phyloP scores from a whole-genome alignment of 2,113 vertebrate species.

The Lota lota region DNA sequence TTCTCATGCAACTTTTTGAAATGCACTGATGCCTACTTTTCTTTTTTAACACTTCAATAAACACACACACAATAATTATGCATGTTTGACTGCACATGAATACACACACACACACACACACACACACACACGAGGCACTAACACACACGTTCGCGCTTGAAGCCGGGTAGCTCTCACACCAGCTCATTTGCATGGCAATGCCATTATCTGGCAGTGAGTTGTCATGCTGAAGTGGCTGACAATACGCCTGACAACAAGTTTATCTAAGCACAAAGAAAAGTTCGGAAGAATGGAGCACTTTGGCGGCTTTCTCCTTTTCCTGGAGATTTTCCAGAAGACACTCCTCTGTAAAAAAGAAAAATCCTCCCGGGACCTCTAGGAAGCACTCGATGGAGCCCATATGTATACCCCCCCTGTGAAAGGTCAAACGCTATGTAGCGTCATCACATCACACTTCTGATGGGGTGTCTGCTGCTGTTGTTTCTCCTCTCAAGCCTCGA shows the following conservation, averaged over 20 bases:
- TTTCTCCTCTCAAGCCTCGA: too few species aligned
- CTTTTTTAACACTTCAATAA: slow-evolving; percentile 52
- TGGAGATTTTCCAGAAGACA: slow-evolving; percentile 45
- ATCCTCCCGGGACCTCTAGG: too few species aligned
- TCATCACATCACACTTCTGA: slow-evolving; percentile 8
- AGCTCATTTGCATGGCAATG: slow-evolving; percentile 75
- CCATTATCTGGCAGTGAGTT: slow-evolving; percentile 72
- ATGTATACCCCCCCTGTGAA: slow-evolving; percentile 35
- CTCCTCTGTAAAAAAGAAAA: slow-evolving; percentile 13
- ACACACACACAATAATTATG: slow-evolving; percentile 57
- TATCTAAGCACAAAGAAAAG: slow-evolving; percentile 71
- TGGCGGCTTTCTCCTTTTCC: slow-evolving; percentile 50
- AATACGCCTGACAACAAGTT: slow-evolving; percentile 75
- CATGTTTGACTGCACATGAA: slow-evolving; percentile 48
- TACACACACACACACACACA: slow-evolving; percentile 31
- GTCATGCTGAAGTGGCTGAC: slow-evolving; percentile 67
- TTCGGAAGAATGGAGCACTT: slow-evolving; percentile 64
- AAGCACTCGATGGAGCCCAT: slow-evolving; percentile 34
- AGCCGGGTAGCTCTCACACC: slow-evolving; percentile 33
- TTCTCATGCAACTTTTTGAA: slow-evolving; percentile 49
- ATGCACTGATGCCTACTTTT: slow-evolving; percentile 49
- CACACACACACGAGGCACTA: slow-evolving; percentile 38
- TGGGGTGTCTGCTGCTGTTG: too few species aligned
- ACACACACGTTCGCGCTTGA: slow-evolving; percentile 27
- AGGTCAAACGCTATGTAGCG: slow-evolving; percentile 43